Conservation (phyloP, 2,888 invertebrate genomes). For the Theristus sp. region DNA sequence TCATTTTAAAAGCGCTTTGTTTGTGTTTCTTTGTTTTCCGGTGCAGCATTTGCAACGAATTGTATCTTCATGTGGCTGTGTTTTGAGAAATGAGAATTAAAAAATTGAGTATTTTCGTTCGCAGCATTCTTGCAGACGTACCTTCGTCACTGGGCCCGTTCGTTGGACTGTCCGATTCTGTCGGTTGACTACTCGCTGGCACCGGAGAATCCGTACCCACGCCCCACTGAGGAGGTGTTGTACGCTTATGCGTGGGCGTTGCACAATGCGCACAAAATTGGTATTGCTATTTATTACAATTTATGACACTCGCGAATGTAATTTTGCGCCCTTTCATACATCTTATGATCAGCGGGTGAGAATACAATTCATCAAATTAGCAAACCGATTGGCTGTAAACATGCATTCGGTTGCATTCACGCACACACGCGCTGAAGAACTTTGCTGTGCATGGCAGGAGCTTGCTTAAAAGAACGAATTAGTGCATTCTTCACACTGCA, state of each 20-base stretch:
- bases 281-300: too few species aligned
- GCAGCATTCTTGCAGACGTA: constrained; percentile 40
- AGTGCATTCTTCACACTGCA: too few species aligned
- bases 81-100: too few species aligned
- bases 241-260: constrained; percentile 87
- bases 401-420: too few species aligned
- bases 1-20: constrained; percentile 31
- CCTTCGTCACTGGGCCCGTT: constrained; percentile 72
- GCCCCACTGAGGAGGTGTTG: constrained; percentile 77
- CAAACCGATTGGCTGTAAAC: too few species aligned
- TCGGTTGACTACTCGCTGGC: constrained; percentile 90
- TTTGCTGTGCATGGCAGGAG: too few species aligned
- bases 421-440: too few species aligned
- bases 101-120: neutral
- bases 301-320: too few species aligned
- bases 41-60: neutral
- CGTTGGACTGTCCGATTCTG: constrained; percentile 64
- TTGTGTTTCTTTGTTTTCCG: too few species aligned
- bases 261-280: constrained; percentile 48
- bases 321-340: neutral
- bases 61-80: neutral
- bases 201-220: constrained; percentile 80
- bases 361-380: too few species aligned
- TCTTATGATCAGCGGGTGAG: too few species aligned
- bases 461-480: too few species aligned